Evolutionary conservation across 2,797 vertebrate genomes (phyloP).

Genomic region (Agapornis canus): DNA sequence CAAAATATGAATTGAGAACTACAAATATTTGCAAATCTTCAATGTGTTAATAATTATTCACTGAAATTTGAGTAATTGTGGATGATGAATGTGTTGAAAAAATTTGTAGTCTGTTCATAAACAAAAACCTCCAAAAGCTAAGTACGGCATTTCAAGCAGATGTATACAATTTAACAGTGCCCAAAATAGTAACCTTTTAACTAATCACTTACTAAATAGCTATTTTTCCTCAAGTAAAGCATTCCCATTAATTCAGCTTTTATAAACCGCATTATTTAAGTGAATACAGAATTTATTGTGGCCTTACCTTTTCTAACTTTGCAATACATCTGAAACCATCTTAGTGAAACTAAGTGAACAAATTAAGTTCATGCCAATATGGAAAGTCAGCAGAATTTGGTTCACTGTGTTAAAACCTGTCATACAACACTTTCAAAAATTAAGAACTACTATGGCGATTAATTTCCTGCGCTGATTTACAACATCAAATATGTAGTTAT

Average conservation of each 20-base stretch:
- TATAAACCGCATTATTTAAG: background rate
- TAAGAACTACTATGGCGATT: background rate
- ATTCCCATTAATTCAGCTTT: background rate
- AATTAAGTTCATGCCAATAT: background rate
- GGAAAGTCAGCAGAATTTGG: background rate
- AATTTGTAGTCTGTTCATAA: background rate
- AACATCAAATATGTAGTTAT: constrained; percentile 15
- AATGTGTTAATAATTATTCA: constrained; percentile 29
- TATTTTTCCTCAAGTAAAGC: constrained; percentile 2
- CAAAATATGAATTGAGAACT: background rate
- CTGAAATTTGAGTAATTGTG: constrained; percentile 18
- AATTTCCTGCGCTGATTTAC: constrained; percentile 29
- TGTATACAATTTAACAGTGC: background rate
- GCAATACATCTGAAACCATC: background rate
- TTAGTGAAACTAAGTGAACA: background rate
- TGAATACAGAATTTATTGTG: background rate
- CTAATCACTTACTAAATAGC: background rate
- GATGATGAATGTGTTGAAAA: constrained; percentile 7
- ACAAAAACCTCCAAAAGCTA: constrained; percentile 12
- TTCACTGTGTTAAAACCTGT: background rate
- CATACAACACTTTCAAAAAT: background rate
- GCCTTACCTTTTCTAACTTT: background rate
- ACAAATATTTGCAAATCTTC: constrained; percentile 39
- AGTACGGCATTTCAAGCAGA: background rate
- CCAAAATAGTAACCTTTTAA: constrained; percentile 13